phyloP scores from a whole-genome alignment of 2,888 invertebrate species.

The Eilema caniola region DNA sequence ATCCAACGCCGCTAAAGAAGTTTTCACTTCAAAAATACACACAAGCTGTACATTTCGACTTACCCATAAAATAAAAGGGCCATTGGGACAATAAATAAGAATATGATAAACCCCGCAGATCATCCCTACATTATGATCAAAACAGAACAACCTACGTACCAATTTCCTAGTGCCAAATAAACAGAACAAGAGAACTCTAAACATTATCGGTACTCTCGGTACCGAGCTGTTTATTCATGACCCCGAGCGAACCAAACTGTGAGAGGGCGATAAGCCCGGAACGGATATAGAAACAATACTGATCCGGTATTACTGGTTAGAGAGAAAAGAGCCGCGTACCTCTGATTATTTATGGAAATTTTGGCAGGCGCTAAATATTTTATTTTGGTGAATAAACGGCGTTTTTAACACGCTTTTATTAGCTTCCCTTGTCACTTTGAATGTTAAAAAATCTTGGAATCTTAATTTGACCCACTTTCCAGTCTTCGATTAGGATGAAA shows the following conservation, averaged over 20 bases:
- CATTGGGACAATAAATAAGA: too few relatives aligned
- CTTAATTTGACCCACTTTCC: too few relatives aligned
- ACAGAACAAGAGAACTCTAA: slow-evolving; percentile 1
- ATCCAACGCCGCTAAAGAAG: too few relatives aligned
- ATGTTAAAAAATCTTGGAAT: too few relatives aligned
- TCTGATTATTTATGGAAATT: slow-evolving; percentile 21
- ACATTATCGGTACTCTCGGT: background rate
- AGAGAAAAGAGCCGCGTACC: slow-evolving; percentile 19
- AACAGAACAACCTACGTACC: background rate
- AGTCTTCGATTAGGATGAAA: too few relatives aligned
- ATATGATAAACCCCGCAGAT: too few relatives aligned
- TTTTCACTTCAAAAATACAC: too few relatives aligned
- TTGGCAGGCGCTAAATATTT: slow-evolving; percentile 7
- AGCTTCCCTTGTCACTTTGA: too few relatives aligned
- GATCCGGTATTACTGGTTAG: slow-evolving; percentile 23
- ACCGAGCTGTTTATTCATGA: slow-evolving; percentile 39
- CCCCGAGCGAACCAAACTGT: slow-evolving; percentile 38
- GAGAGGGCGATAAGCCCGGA: slow-evolving; percentile 37
- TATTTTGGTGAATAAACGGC: slow-evolving; percentile 3
- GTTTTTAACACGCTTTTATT: too few relatives aligned
- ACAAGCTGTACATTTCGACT: too few relatives aligned
- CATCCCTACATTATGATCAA: too few relatives aligned
- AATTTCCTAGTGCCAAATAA: background rate
- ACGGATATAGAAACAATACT: slow-evolving; percentile 40
- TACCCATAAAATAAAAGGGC: too few relatives aligned